Percentiles rank a stretch among this genome's conserved stretches.
phyloP scores from a whole-genome alignment of 2,113 vertebrate genomes.

The Cinclus cinclus region DNA sequence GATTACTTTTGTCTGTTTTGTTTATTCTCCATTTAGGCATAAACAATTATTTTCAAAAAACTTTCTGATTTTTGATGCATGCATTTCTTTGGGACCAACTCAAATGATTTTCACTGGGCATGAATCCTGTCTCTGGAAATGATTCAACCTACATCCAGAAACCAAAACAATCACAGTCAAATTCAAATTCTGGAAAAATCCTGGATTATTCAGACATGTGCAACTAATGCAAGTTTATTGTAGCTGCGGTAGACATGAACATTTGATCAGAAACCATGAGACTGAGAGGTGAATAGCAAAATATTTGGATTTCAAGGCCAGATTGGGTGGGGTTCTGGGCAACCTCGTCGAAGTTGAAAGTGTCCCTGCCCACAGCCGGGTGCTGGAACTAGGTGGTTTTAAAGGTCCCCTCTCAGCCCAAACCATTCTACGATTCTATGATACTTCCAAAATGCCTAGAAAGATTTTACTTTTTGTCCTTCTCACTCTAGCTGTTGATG shows the following conservation, averaged over 20 bases:
- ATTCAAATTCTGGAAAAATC: neutral
- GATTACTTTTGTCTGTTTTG: neutral
- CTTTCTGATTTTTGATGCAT: neutral
- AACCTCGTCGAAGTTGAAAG: neutral
- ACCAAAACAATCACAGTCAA: neutral
- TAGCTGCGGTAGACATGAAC: neutral
- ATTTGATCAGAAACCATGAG: neutral
- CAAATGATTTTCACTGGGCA: neutral
- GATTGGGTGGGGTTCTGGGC: neutral
- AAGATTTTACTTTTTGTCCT: neutral
- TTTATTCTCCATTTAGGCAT: neutral
- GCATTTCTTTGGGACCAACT: neutral
- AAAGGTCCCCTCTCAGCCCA: neutral
- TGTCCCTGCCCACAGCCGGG: neutral
- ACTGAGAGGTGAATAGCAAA: neutral
- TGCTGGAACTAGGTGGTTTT: neutral
- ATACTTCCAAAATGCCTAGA: neutral
- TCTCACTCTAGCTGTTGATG: neutral
- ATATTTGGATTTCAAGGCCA: neutral
- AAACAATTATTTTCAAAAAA: neutral
- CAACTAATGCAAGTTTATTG: neutral
- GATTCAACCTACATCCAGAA: neutral
- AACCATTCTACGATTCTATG: neutral
- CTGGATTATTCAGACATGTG: neutral
- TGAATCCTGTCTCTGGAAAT: neutral